These are phyloP conservation scores for Baryphthengus martii DNA, from an alignment of 2,113 vertebrate genomes.

Conservation along the genomic window DNA sequence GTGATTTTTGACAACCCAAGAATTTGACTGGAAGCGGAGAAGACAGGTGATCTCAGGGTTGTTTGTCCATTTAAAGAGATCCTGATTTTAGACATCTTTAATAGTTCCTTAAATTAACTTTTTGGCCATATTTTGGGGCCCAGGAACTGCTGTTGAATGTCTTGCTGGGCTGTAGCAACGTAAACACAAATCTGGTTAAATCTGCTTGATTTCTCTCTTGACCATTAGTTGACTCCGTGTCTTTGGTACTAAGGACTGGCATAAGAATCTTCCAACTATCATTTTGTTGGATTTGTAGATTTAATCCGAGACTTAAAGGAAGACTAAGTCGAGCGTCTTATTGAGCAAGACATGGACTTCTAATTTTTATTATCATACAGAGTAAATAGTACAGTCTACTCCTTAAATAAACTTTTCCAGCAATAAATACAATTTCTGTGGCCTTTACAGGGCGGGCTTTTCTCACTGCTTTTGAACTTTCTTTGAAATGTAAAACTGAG, in stretches of 20 bases:
- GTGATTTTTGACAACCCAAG: background rate
- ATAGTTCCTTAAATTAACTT: background rate
- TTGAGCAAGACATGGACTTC: background rate
- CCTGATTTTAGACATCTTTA: background rate
- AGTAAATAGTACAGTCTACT: background rate
- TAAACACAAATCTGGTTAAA: background rate
- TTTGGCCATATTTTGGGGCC: background rate
- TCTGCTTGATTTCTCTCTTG: background rate
- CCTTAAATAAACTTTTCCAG: background rate
- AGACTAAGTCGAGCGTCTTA: background rate
- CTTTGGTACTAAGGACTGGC: background rate
- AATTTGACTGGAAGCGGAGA: background rate
- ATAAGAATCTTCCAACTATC: background rate
- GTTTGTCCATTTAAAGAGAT: background rate
- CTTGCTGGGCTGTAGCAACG: background rate
- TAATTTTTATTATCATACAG: background rate
- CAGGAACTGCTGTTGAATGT: background rate
- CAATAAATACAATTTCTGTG: background rate
- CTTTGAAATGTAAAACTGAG: constrained; percentile 52
- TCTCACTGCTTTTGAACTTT: constrained; percentile 5
- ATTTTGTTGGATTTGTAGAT: background rate
- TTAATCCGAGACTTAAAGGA: background rate
- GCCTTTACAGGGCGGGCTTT: background rate
- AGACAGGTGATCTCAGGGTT: background rate
- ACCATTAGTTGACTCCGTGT: background rate